Percentiles rank a stretch among this genome's conserved stretches.
Conservation (phyloP, 2,113 vertebrate species). For the Myiagra hebetior region DNA sequence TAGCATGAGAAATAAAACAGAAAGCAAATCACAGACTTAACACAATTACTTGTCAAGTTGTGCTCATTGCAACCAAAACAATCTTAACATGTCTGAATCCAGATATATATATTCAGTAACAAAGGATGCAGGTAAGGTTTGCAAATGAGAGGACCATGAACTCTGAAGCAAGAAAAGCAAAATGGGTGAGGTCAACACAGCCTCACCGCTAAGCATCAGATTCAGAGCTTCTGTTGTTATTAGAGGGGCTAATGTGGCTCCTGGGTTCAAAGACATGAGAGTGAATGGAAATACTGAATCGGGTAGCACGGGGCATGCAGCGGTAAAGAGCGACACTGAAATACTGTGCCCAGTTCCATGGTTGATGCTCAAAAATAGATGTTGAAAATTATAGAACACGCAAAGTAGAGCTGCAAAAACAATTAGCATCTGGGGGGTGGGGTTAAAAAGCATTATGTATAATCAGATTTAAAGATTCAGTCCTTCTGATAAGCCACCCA, state of each 20-base stretch:
- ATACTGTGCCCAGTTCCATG: background rate
- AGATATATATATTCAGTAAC: background rate
- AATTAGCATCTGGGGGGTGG: background rate
- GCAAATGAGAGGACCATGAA: background rate
- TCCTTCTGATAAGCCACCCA: background rate
- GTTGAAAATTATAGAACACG: background rate
- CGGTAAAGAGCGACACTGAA: background rate
- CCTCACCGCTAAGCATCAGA: background rate
- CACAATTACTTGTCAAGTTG: background rate
- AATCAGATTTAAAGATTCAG: slow-evolving; percentile 21
- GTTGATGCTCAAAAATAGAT: background rate
- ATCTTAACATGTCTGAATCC: background rate
- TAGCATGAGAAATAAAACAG: background rate
- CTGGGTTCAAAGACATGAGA: background rate
- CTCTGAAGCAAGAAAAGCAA: background rate
- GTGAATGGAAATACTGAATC: background rate
- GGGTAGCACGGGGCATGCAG: background rate
- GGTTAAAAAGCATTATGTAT: background rate
- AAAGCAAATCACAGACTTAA: background rate
- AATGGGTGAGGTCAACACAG: background rate
- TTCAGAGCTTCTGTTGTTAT: background rate
- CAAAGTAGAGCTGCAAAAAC: background rate
- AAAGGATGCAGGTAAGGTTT: background rate
- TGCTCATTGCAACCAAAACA: background rate
- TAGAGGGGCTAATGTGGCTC: background rate